phyloP scores from a whole-genome alignment of 2,113 vertebrate genomes.

The Merops nubicus region DNA sequence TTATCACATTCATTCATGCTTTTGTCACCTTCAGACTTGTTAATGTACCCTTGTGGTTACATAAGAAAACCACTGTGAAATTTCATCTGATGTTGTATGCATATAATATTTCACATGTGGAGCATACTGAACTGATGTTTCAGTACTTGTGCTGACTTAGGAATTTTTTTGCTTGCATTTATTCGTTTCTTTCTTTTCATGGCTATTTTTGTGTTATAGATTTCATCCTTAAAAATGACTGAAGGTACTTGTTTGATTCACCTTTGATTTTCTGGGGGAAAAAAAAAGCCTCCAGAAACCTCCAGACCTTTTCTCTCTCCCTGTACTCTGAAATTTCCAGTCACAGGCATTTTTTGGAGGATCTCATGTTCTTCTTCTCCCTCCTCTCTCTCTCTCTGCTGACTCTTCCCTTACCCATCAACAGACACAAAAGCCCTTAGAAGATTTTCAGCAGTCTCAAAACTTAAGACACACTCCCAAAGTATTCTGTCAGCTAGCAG shows the following conservation, averaged over 20 bases:
- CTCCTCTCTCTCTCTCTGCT: background rate
- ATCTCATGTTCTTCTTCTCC: background rate
- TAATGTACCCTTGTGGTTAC: slow-evolving; percentile 11
- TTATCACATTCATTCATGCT: background rate
- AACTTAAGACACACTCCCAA: background rate
- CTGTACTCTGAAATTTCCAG: background rate
- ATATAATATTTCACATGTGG: background rate
- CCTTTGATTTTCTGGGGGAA: background rate
- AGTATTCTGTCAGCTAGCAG: background rate
- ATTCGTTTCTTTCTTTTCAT: background rate
- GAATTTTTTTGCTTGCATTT: background rate
- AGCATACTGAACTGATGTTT: background rate
- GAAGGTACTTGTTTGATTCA: background rate
- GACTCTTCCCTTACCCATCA: background rate
- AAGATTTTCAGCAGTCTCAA: background rate
- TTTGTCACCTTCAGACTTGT: slow-evolving; percentile 45
- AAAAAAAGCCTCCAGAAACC: background rate
- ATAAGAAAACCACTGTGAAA: background rate
- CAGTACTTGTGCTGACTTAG: background rate
- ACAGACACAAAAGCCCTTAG: background rate
- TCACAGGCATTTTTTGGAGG: background rate
- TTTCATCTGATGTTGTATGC: background rate
- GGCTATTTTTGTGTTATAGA: background rate
- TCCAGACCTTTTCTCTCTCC: background rate
- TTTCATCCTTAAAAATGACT: background rate